Conservation (phyloP, 1,140 invertebrate genomes). For the Drosophila kanapiae region DNA sequence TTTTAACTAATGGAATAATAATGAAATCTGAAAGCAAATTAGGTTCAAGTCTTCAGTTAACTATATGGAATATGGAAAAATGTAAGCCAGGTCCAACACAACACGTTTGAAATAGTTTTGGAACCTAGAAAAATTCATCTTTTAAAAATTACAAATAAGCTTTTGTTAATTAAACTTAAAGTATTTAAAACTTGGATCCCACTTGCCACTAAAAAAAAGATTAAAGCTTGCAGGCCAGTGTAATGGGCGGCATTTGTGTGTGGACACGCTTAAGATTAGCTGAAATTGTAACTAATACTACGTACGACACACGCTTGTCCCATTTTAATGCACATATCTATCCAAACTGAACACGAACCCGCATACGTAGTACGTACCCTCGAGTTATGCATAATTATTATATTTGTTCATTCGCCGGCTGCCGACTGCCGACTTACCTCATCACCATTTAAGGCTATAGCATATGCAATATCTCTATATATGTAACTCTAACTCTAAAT, state of each 20-base stretch:
- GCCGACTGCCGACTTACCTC: constrained; percentile 74
- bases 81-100: too few species aligned
- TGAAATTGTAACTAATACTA: constrained; percentile 80
- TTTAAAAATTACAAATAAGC: too few species aligned
- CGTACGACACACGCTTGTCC: constrained; percentile 60
- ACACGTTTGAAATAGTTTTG: too few species aligned
- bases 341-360: constrained; percentile 17
- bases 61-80: too few species aligned
- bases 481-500: constrained; percentile 47
- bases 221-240: background rate
- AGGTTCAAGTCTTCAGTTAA: background rate
- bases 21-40: too few species aligned
- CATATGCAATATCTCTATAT: constrained; percentile 76
- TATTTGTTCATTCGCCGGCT: constrained; percentile 67
- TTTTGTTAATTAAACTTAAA: background rate
- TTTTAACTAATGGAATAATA: too few species aligned
- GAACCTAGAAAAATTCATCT: too few species aligned
- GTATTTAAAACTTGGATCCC: too few species aligned
- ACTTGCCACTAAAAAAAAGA: background rate
- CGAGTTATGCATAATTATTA: constrained; percentile 50
- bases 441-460: constrained; percentile 83
- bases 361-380: constrained; percentile 24
- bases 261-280: constrained; percentile 71
- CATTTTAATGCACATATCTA: constrained; percentile 64
- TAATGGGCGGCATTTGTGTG: constrained; percentile 42